phyloP scores from a whole-genome alignment of 2,113 vertebrate genomes.

The Gambusia holbrooki region DNA sequence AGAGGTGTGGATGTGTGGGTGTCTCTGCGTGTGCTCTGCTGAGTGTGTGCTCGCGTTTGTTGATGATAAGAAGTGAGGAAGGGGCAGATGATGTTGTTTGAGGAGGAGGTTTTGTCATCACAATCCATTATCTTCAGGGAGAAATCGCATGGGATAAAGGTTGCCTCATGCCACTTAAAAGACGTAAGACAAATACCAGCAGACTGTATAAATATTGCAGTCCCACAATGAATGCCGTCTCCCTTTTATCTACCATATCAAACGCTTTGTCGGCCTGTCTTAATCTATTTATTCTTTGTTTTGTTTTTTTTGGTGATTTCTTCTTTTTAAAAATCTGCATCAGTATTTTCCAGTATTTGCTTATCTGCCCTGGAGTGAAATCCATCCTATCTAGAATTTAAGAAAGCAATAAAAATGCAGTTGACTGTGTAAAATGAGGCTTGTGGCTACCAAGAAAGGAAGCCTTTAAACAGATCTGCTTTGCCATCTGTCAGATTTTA shows the following conservation, averaged over 20 bases:
- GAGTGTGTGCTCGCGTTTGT: constrained; percentile 15
- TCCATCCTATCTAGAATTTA: background rate
- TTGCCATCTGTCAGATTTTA: constrained; percentile 54
- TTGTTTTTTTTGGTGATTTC: constrained; percentile 2
- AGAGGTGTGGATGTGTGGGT: constrained; percentile 51
- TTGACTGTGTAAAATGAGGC: constrained; percentile 39
- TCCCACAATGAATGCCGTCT: constrained; percentile 43
- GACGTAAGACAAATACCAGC: constrained; percentile 73
- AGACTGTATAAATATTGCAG: constrained; percentile 63
- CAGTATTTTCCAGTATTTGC: constrained; percentile 18
- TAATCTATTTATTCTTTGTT: constrained; percentile 16
- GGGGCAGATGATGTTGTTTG: constrained; percentile 50
- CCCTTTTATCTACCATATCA: constrained; percentile 53
- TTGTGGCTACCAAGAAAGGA: constrained; percentile 36
- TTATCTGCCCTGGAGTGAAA: background rate
- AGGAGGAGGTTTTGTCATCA: constrained; percentile 62
- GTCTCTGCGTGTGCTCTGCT: background rate
- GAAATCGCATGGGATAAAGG: constrained; percentile 65
- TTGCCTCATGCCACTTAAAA: constrained; percentile 69
- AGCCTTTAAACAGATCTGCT: constrained; percentile 34
- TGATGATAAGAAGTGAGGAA: constrained; percentile 49
- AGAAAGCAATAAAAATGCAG: constrained; percentile 8
- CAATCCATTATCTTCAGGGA: constrained; percentile 74
- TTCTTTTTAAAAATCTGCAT: constrained; percentile 35
- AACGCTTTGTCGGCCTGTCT: constrained; percentile 46